Evolutionary conservation across 1,140 invertebrate genomes (phyloP).

Genomic region (Drosophila paulistorum): DNA sequence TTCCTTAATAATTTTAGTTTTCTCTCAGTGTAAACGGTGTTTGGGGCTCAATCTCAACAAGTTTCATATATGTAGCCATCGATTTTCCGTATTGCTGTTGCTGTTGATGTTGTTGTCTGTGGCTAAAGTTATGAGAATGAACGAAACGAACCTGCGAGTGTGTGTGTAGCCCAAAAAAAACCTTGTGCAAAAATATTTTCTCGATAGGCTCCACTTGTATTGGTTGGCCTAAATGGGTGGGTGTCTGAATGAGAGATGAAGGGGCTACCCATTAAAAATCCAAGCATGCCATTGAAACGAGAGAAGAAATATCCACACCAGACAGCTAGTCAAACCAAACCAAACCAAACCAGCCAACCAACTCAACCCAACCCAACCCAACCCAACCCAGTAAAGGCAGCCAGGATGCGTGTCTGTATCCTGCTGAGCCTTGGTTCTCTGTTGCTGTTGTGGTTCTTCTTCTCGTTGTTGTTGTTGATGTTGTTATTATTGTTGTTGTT

Average conservation of each 20-base stretch:
- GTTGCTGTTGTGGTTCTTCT: constrained; percentile 28
- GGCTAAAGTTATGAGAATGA: constrained; percentile 46
- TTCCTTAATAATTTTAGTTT: background rate
- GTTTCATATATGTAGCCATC: constrained; percentile 35
- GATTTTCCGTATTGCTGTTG: constrained; percentile 35
- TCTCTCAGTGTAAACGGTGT: background rate
- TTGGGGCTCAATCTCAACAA: constrained; percentile 44
- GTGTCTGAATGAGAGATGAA: constrained; percentile 15
- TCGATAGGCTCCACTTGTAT: constrained; percentile 15
- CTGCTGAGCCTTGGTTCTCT: constrained; percentile 47
- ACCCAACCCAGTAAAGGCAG: background rate
- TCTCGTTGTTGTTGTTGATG: constrained; percentile 8
- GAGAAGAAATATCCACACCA: constrained; percentile 18
- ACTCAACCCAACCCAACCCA: background rate
- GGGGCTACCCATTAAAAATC: constrained; percentile 65
- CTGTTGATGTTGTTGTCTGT: constrained; percentile 6
- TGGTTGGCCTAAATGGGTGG: background rate
- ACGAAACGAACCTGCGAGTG: constrained; percentile 16
- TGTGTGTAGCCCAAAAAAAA: constrained; percentile 8
- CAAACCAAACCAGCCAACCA: background rate
- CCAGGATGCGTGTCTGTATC: constrained; percentile 37
- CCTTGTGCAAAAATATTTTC: constrained; percentile 17
- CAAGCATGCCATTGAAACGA: constrained; percentile 57
- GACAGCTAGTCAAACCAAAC: no score
- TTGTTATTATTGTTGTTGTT: constrained; percentile 9